Evolutionary conservation across 2,797 vertebrate species (phyloP).

Genomic region (Brachyalestes nurse): DNA sequence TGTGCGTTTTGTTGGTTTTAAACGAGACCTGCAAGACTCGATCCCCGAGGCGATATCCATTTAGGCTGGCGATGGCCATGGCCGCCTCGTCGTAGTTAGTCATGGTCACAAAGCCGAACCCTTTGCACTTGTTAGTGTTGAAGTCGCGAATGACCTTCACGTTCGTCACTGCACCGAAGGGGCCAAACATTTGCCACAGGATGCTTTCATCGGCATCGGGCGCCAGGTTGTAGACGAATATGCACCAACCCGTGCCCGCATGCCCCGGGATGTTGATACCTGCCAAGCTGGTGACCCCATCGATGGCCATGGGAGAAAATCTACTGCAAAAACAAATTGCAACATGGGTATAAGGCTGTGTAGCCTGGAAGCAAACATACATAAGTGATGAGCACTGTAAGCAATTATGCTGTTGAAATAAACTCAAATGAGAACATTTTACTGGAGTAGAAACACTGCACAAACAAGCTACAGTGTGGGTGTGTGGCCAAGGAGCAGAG

Average conservation of each 20-base stretch:
- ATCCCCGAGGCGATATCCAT: constrained; percentile 97
- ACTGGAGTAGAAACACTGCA: no score
- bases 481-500: no score
- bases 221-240: constrained; percentile 98
- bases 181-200: constrained; percentile 99
- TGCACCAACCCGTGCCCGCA: constrained; percentile 95
- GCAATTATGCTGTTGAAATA: no score
- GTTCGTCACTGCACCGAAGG: constrained; percentile 97
- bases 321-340: constrained; percentile 74
- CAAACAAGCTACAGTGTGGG: no score
- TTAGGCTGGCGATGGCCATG: constrained; percentile 97
- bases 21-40: constrained; percentile 99
- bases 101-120: constrained; percentile 99
- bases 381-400: neutral
- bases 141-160: constrained; percentile 99
- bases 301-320: constrained; percentile 97
- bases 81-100: constrained; percentile 99
- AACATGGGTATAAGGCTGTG: neutral
- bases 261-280: constrained; percentile 98
- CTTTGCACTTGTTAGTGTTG: constrained; percentile 99
- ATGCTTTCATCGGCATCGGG: constrained; percentile 97
- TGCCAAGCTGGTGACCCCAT: constrained; percentile 96
- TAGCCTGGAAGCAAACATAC: neutral
- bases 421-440: no score
- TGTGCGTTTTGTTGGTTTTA: constrained; percentile 99